Percentiles rank a stretch among this genome's conserved stretches.
Evolutionary conservation across 2,113 vertebrate species (phyloP).

Genomic region (Sclerurus mexicanus): DNA sequence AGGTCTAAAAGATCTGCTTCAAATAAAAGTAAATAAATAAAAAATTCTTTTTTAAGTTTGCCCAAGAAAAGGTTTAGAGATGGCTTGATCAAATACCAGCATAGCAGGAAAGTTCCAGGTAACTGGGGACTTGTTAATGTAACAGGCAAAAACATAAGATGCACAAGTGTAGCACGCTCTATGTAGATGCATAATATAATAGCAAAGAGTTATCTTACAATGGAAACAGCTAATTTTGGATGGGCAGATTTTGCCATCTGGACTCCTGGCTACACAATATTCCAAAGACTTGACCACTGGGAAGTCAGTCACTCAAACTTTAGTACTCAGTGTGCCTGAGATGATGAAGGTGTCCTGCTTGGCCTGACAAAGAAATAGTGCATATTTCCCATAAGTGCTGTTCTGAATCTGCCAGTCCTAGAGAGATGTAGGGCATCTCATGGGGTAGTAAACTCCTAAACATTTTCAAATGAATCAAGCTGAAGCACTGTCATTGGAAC

Average conservation of each 20-base stretch:
- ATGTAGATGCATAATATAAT: background rate
- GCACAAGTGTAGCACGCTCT: background rate
- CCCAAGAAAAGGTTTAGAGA: background rate
- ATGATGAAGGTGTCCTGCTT: background rate
- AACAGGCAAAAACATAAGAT: background rate
- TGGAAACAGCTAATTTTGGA: background rate
- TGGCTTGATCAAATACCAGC: background rate
- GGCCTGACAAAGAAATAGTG: background rate
- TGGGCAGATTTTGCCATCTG: background rate
- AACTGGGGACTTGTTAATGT: background rate
- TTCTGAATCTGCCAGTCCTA: background rate
- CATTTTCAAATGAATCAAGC: background rate
- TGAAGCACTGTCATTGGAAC: background rate
- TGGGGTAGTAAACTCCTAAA: background rate
- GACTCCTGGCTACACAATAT: background rate
- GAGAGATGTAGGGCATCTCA: background rate
- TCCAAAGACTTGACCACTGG: background rate
- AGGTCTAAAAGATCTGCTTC: background rate
- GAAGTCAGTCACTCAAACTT: background rate
- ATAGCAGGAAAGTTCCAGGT: background rate
- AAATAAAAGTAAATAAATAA: background rate
- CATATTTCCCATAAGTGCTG: background rate
- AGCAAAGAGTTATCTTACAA: background rate
- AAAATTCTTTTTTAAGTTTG: background rate
- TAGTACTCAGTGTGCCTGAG: background rate